Evolutionary conservation across 2,113 vertebrate genomes (phyloP), one percentile per base, ranked within the genome.

Genomic region (Corythornis vintsioides): DNA sequence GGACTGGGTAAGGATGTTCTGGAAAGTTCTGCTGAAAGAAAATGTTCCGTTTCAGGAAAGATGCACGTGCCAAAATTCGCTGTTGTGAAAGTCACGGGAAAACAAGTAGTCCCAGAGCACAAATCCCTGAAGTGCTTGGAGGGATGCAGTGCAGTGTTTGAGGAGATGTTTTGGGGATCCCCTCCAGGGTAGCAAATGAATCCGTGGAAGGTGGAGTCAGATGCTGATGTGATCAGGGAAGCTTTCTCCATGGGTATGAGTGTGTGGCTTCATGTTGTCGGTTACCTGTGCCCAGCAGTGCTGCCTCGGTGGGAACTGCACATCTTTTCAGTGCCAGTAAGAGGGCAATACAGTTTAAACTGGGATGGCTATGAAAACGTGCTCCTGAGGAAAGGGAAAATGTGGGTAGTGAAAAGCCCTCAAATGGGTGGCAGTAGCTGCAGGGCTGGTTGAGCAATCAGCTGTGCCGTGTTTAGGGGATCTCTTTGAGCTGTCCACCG

Each of bases 371-470:
- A 85, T 79, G 42, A 93, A 94, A 89, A 79, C 13, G 7, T 63
- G 19, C n/a, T 77, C 25, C 38, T n/a, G 42, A 83, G 59, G 78
- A 95, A 96, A 73, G 40, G 66, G 63, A 86, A 85, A 76, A 89
- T 85, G 73, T 92, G 47, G 28, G 21, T 73, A 56, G 26, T 76
- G 71, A 91, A 50, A 76, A 79, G 35, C 48, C 16, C 57, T 94
- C 42, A 76, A 47, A 26, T 83, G 10, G 50, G 87, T 91, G 50
- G 80, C 50, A 65, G 67, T 73, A 84, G 24, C 50, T 89, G 82
- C 45, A 76, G 38, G 71, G 59, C 26, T 70, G 31, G 66, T 92
- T 93, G 55, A 85, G 86, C 82, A 90, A 87, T 92, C 74, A 87
- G 45, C 61, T 65, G 11, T 93, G 55, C 42, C 25, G 22, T 69